Percentiles rank a stretch among this genome's conserved stretches.
phyloP scores from a whole-genome alignment of 1,140 invertebrate genomes.

The Neodiprion lecontei region DNA sequence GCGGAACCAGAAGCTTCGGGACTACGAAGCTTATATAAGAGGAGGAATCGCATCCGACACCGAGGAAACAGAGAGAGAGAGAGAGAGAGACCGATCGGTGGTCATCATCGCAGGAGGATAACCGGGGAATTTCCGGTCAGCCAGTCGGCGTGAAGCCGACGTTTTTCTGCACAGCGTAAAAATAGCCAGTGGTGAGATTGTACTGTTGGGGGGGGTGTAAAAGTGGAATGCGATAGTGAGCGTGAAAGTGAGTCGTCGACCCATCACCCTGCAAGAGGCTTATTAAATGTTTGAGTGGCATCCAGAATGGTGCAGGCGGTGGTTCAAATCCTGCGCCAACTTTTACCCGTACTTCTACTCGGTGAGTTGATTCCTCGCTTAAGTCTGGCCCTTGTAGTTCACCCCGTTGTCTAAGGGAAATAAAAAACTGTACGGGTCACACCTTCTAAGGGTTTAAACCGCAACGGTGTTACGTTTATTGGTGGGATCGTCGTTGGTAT shows the following conservation, averaged over 20 bases:
- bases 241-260: conserved; percentile 3
- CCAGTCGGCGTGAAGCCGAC: too few relatives aligned
- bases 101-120: background rate
- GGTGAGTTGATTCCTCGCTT: background rate
- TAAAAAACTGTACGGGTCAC: too few relatives aligned
- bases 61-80: background rate
- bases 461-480: too few relatives aligned
- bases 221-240: background rate
- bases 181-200: too few relatives aligned
- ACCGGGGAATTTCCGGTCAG: background rate
- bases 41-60: background rate
- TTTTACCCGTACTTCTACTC: background rate
- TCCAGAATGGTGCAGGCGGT: conserved; percentile 2
- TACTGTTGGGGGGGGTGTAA: background rate
- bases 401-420: too few relatives aligned
- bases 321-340: background rate
- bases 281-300: conserved; percentile 7
- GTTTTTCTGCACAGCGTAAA: too few relatives aligned
- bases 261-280: background rate
- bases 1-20: too few relatives aligned
- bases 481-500: too few relatives aligned
- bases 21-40: too few relatives aligned
- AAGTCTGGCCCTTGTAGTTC: too few relatives aligned
- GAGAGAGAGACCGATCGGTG: background rate
- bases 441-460: too few relatives aligned